Evolutionary conservation across 2,888 invertebrate genomes (phyloP), one percentile per base, ranked within the genome.

Genomic region (Hydroisotoma schaefferi): DNA sequence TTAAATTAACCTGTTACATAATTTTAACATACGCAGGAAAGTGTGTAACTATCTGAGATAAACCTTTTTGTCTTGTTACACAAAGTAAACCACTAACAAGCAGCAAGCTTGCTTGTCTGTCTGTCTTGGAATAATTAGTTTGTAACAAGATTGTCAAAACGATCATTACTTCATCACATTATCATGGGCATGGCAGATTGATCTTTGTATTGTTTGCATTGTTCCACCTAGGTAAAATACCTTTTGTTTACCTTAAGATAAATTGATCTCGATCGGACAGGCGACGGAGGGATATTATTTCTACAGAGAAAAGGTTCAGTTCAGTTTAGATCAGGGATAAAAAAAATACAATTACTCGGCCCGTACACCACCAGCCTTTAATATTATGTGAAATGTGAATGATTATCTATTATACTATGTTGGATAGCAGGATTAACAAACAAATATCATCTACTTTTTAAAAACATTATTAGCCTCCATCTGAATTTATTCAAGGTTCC

Each of bases 401-500:
- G 20, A 20, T 15, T n/a, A n/a, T n/a, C n/a, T n/a, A n/a, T 43
- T 43, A n/a, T 5, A 10, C 43, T 43, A 8, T 43, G 43, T 22
- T 43, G 43, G 43, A 33, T 33, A 33, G 20, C n/a, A 22, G 28
- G 10, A 49, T 27, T 18, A 27, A 26, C 27, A 27, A 49, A 12
- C 47, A 47, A 18, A 33, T 15, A 33, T 43, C 43, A 5, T 43
- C 18, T n/a, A 43, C 43, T 43, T 43, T 6, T n/a, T 43, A 6
- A 15, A n/a, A 6, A 43, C 18, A 43, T n/a, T 20, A 43, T 43
- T 23, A 23, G 23, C 18, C 12, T 2, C n/a, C 22, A n/a, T 49
- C 18, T 52, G 58, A 58, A 58, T 58, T 46, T 53, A 52, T 58
- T 52, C 58, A 58, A 53, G 52, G 58, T 46, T 52, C 58, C 58